A percentile compares a stretch with the other conserved stretches of the same genome.
These are phyloP conservation scores for Gasterosteus aculeatus DNA, from an alignment of 2,113 vertebrate species.

Conservation along the genomic window DNA sequence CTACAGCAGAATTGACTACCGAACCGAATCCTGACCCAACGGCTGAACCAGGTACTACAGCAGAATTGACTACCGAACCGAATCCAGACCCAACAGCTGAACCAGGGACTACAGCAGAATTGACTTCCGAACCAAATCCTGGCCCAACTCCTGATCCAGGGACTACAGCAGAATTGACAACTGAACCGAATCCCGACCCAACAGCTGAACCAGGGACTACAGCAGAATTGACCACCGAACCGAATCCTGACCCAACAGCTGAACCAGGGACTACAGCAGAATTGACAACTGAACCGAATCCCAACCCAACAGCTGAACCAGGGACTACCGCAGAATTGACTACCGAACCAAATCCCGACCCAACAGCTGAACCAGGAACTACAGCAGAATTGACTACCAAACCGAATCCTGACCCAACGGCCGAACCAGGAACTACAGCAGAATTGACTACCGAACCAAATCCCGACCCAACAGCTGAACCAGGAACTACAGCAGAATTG, in stretches of 20 bases:
- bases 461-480: neutral
- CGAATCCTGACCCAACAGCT: neutral
- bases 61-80: neutral
- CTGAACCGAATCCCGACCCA: neutral
- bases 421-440: neutral
- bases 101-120: neutral
- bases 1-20: neutral
- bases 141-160: neutral
- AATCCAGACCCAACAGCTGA: neutral
- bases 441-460: neutral
- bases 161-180: neutral
- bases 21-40: neutral
- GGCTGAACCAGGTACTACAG: neutral
- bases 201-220: accelerated
- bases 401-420: accelerated
- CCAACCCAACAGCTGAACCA: neutral
- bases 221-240: neutral
- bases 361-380: neutral
- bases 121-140: neutral
- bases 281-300: accelerated
- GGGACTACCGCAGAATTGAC: neutral
- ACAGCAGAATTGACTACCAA: neutral
- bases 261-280: neutral
- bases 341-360: neutral
- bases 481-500: neutral